Evolutionary conservation across 2,797 vertebrate species (phyloP), one percentile per base, ranked within the genome.

Genomic region (Enteromius radiatus): DNA sequence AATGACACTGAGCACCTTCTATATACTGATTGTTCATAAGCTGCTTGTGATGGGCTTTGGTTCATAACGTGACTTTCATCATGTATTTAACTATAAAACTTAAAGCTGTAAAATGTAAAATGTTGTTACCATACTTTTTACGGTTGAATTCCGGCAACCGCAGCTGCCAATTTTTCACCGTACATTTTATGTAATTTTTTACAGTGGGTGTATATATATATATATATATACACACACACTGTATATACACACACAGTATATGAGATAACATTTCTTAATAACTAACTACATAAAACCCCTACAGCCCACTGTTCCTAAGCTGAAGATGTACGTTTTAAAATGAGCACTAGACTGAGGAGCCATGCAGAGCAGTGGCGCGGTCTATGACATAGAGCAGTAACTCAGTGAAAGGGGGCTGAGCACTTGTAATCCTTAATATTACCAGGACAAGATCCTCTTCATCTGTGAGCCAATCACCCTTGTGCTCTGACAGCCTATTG

Each of bases 391-490:
- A 63, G 64, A 85, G 80, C 68, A 64, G 21, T 78, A 69, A 74
- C 80, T 85, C 86, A 78, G 54, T 92, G 90, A 90, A 89, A 88
- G 88, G 91, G 92, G 89, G 90, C 87, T 86, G 87, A 86, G 85
- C 90, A 88, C 87, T 91, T 92, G 89, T 90, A 91, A 94, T 93
- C 92, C 92, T 89, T 93, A 93, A 92, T 90, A 92, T 93, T 92
- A 91, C 90, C 89, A 91, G 89, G 93, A 94, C 91, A 91, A 89
- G 89, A 88, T 91, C 88, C 89, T 93, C 91, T 94, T 93, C 93
- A 93, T 94, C 92, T 94, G 89, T 90, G 91, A 89, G 87, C 90
- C 90, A 92, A 93, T 90, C 89, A 88, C 87, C 91, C 92, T 89
- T 92, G 90, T 92, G 93, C 90, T 92, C 88, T 88, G 84, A 78